These are phyloP conservation scores for Anas flavirostris DNA, from an alignment of 2,797 vertebrate genomes.

Conservation along the genomic window DNA sequence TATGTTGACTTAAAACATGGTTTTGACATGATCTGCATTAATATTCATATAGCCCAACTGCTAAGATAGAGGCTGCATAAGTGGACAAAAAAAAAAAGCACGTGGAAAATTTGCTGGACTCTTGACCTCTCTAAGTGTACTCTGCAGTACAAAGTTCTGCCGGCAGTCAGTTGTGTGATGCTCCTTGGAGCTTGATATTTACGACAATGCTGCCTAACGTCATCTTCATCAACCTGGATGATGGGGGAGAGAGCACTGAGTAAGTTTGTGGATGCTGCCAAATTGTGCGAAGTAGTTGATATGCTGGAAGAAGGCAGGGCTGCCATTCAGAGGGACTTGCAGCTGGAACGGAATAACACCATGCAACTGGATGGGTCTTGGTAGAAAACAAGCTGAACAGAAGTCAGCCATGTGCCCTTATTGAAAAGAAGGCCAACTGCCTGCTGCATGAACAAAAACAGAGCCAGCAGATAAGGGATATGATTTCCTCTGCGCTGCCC, in stretches of 20 bases:
- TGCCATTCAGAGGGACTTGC: not conserved
- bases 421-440: not conserved
- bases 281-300: not conserved
- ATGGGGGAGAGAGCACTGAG: not conserved
- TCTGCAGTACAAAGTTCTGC: not conserved
- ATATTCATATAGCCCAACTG: not conserved
- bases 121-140: not conserved
- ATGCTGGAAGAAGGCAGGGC: not conserved
- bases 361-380: not conserved
- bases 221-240: not conserved
- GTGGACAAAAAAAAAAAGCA: not conserved
- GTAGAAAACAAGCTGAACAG: accelerated
- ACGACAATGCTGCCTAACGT: not conserved
- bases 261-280: not conserved
- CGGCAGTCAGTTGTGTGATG: not conserved
- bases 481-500: not conserved
- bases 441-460: not conserved
- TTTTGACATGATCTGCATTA: not conserved
- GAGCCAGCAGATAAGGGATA: not conserved
- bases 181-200: not conserved
- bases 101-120: not conserved
- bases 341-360: not conserved
- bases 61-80: accelerated
- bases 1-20: not conserved
- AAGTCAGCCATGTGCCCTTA: not conserved